Percentiles rank a stretch among this genome's conserved stretches.
phyloP scores from a whole-genome alignment of 2,888 invertebrate species.

The Melikaiella ostensackeni region DNA sequence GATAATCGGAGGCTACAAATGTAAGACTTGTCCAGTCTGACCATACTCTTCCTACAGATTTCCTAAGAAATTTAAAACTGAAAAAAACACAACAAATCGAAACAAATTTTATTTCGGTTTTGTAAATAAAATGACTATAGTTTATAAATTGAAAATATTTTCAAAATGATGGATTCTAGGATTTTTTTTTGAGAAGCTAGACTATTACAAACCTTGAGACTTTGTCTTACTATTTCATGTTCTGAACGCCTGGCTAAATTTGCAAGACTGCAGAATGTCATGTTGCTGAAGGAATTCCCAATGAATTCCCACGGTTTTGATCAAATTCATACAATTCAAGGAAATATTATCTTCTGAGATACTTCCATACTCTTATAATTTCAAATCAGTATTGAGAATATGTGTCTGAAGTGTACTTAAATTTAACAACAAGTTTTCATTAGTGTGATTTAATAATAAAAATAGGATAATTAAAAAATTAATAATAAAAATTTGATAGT shows the following conservation, averaged over 20 bases:
- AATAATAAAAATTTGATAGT: no score
- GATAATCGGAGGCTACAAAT: no score
- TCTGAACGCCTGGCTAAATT: background rate
- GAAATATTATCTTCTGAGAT: background rate
- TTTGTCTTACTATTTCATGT: background rate
- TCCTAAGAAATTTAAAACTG: background rate
- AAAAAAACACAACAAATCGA: background rate
- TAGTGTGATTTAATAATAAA: no score
- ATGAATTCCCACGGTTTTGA: background rate
- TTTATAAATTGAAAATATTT: no score
- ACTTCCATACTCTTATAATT: background rate
- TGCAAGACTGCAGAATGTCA: constrained; percentile 4
- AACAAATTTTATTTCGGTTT: background rate
- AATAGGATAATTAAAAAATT: no score
- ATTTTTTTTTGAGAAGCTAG: background rate
- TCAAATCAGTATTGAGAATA: background rate
- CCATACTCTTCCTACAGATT: no score
- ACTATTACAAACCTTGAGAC: background rate
- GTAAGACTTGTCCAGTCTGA: no score
- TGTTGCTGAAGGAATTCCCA: background rate
- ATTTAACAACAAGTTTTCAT: background rate
- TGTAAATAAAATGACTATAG: background rate
- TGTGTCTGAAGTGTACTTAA: background rate
- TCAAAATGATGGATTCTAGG: background rate
- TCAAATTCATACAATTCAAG: background rate